Conservation (phyloP, 1,140 invertebrate genomes). For the Mya arenaria region DNA sequence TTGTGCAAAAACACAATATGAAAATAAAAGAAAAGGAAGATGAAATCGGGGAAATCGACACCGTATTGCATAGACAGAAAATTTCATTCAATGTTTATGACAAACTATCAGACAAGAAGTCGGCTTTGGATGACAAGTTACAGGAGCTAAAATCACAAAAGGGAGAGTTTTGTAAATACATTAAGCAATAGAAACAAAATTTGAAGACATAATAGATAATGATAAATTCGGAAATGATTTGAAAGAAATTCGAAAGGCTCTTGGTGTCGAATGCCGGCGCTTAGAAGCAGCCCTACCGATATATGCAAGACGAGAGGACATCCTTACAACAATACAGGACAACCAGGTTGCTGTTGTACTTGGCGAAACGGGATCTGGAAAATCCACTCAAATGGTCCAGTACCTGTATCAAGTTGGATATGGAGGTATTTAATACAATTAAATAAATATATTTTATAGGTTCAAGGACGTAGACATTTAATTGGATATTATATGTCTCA, state of each 20-base stretch:
- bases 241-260: slow-evolving; percentile 51
- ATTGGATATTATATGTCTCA: too few relatives aligned
- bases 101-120: slow-evolving; percentile 26
- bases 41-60: neutral
- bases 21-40: slow-evolving; percentile 1
- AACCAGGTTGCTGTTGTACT: slow-evolving; percentile 89
- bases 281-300: slow-evolving; percentile 71
- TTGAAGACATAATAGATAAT: slow-evolving; percentile 35
- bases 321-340: slow-evolving; percentile 63
- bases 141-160: slow-evolving; percentile 66
- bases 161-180: slow-evolving; percentile 59
- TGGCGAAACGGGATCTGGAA: slow-evolving; percentile 97
- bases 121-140: slow-evolving; percentile 65
- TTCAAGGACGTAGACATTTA: too few relatives aligned
- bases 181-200: slow-evolving; percentile 43
- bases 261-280: slow-evolving; percentile 69
- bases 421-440: too few relatives aligned
- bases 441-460: too few relatives aligned
- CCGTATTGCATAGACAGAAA: neutral
- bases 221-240: slow-evolving; percentile 51
- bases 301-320: slow-evolving; percentile 71
- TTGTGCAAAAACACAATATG: neutral
- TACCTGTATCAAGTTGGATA: slow-evolving; percentile 80
- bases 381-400: slow-evolving; percentile 78
- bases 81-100: slow-evolving; percentile 13